Evolutionary conservation across 2,888 invertebrate genomes (phyloP).

Genomic region (Sphinx pinastri): DNA sequence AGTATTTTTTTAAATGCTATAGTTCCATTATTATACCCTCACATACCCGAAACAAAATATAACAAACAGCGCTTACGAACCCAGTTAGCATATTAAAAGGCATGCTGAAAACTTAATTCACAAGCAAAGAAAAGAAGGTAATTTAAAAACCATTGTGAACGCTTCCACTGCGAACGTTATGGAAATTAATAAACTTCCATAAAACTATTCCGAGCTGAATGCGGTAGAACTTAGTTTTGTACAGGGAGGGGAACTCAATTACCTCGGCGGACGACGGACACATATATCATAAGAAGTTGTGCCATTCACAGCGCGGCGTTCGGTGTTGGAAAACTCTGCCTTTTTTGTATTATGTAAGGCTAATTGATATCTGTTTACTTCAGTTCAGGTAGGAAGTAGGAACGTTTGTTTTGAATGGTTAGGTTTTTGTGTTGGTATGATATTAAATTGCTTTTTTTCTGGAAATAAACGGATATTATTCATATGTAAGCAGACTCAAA

Average conservation of each 20-base stretch:
- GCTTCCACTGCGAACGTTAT: constrained; percentile 12
- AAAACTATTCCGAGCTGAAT: constrained; percentile 12
- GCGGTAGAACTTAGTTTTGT: not conserved
- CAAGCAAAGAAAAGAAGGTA: constrained; percentile 33
- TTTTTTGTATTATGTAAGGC: constrained; percentile 1
- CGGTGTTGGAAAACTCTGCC: not conserved
- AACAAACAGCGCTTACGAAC: constrained; percentile 1
- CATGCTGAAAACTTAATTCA: constrained; percentile 38
- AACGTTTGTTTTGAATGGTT: too few relatives aligned
- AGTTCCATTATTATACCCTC: not conserved
- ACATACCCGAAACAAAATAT: not conserved
- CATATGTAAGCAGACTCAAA: too few relatives aligned
- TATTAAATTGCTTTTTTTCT: too few relatives aligned
- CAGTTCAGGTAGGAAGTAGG: not conserved
- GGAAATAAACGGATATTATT: too few relatives aligned
- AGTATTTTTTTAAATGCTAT: too few relatives aligned
- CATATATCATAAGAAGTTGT: constrained; percentile 14
- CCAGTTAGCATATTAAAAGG: constrained; percentile 7
- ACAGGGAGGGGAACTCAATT: constrained; percentile 12
- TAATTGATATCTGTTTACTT: constrained; percentile 1
- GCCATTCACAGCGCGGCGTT: not conserved
- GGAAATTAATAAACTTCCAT: constrained; percentile 27
- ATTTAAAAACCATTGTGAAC: constrained; percentile 9
- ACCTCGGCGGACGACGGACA: not conserved
- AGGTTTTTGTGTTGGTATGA: too few relatives aligned